These are phyloP conservation scores for Platycheirus albimanus DNA, from an alignment of 2,888 invertebrate species.

Conservation along the genomic window DNA sequence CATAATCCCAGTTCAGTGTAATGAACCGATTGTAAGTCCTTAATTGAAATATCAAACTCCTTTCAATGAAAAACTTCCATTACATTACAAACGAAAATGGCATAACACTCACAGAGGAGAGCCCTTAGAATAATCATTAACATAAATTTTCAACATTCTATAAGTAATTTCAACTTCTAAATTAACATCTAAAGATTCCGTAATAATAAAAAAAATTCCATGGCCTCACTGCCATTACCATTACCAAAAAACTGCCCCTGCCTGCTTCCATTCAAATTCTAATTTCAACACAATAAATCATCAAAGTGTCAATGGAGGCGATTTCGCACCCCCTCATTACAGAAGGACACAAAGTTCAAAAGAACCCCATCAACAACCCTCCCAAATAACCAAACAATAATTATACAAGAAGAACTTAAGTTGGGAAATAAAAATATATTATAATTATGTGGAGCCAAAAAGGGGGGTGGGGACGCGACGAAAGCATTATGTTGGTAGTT, in stretches of 20 bases:
- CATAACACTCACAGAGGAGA: not conserved
- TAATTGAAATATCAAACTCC: conserved; percentile 19
- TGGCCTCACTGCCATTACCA: not conserved
- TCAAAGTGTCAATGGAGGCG: conserved; percentile 22
- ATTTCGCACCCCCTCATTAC: not conserved
- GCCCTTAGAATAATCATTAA: not conserved
- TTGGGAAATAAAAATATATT: too few relatives aligned
- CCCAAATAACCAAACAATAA: conserved; percentile 3
- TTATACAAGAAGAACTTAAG: conserved; percentile 1
- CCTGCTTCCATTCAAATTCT: conserved; percentile 2
- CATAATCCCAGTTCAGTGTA: not conserved
- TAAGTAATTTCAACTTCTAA: not conserved
- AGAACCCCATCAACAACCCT: not conserved
- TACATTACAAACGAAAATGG: not conserved
- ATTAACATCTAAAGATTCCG: not conserved
- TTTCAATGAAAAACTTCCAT: not conserved
- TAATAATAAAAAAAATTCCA: too few relatives aligned
- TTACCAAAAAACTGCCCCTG: not conserved
- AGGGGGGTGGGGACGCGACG: not conserved
- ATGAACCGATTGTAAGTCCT: not conserved
- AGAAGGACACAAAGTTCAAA: not conserved
- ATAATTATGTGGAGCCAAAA: not conserved
- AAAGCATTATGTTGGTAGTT: not conserved
- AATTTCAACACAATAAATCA: conserved; percentile 23
- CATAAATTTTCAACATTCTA: not conserved